Base-by-base conservation (phyloP, 2,113 vertebrate genomes). In the Corynorhinus townsendii region DNA sequence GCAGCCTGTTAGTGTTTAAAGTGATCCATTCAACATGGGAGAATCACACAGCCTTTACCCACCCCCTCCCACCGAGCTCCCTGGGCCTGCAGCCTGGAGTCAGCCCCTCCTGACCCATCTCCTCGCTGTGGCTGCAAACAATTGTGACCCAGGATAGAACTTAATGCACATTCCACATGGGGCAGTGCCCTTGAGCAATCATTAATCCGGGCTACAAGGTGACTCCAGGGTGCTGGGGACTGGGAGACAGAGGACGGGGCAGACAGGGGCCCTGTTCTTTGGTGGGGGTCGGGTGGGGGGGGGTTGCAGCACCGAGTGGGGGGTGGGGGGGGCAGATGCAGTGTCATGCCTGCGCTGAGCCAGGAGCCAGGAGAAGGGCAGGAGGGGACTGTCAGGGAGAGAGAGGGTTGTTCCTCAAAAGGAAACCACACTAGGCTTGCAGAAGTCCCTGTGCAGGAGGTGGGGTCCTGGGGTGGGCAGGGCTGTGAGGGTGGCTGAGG, bases 1-100 rank as follows among this genome's bases (percentile, higher is more conserved):
- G 77, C 72, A 52, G 35, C 75, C 80, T 93, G 79, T 87, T 71
- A 66, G 80, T 64, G 47, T 91, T 95, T 89, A 90, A 93, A 95
- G 40, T 68, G 87, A 84, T 38, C 85, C 69, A 80, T 89, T 77
- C 85, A 89, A 68, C 81, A 77, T 2, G 71, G 83, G 49, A 84
- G 68, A 22, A 40, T 3, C 11, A 45, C 33, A 15, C 81, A 43
- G 47, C 11, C 38, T 43, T 11, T n/a, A 4, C 0, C 28, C 20
- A 20, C 38, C 9, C 4, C 54, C 43, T 1, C 24, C 12, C 20
- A 12, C 3, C 0, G 2, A 73, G 64, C 40, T 49, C 66, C 40
- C 45, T 56, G 79, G 66, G 77, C 3, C 59, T 45, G 47, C 1
- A 72, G 90, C 35, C 75, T 72, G 43, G 7, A 45, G n/a, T 20